These are phyloP conservation scores for Scaptomyza polygonia DNA, from an alignment of 2,888 invertebrate species.

Conservation along the genomic window DNA sequence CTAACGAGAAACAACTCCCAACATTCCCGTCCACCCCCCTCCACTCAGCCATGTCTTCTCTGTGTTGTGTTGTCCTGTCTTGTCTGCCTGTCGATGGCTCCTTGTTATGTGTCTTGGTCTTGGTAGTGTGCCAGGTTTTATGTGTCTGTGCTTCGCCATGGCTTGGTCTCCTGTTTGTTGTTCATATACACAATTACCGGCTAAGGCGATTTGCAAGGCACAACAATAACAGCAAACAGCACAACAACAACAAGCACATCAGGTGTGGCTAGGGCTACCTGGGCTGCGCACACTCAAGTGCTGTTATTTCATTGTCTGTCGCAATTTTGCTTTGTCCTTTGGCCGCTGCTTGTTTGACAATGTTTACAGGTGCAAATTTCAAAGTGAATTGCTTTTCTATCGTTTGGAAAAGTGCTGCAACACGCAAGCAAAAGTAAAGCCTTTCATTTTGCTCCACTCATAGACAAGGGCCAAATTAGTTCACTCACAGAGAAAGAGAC, in stretches of 20 bases:
- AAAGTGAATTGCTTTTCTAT: slow-evolving; percentile 81
- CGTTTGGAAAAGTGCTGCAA: slow-evolving; percentile 79
- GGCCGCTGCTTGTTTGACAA: slow-evolving; percentile 65
- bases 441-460: slow-evolving; percentile 29
- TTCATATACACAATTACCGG: slow-evolving; percentile 76
- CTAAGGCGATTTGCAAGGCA: slow-evolving; percentile 75
- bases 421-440: slow-evolving; percentile 65
- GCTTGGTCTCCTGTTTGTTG: slow-evolving; percentile 60
- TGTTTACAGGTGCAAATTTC: slow-evolving; percentile 81
- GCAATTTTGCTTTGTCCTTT: slow-evolving; percentile 25
- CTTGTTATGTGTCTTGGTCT: slow-evolving; percentile 18
- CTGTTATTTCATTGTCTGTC: slow-evolving; percentile 68
- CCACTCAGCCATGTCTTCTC: background rate
- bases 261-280: slow-evolving; percentile 54
- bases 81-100: slow-evolving; percentile 38
- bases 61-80: slow-evolving; percentile 6
- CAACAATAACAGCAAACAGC: slow-evolving; percentile 32
- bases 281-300: slow-evolving; percentile 62
- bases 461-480: slow-evolving; percentile 64
- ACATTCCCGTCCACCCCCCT: too few species aligned
- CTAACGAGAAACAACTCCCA: slow-evolving; percentile 44
- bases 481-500: slow-evolving; percentile 19
- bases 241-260: slow-evolving; percentile 38
- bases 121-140: slow-evolving; percentile 16
- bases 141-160: slow-evolving; percentile 9